Percentiles rank a stretch among this genome's conserved stretches.
These are phyloP conservation scores for Dendrolimus kikuchii DNA, from an alignment of 1,140 invertebrate species.

Conservation along the genomic window DNA sequence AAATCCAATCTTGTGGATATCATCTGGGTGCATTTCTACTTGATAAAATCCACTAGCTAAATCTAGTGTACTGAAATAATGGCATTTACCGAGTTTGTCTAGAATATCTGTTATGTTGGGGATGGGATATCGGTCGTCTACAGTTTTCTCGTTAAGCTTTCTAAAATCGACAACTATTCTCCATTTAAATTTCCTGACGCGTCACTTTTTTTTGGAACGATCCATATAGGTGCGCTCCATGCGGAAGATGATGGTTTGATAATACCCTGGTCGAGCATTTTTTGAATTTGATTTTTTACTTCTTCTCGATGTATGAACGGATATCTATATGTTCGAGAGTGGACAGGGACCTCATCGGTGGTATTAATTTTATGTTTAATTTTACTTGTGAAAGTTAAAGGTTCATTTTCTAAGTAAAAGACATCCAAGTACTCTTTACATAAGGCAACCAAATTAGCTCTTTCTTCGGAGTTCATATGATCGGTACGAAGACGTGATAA, in stretches of 20 bases:
- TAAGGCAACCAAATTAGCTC: slow-evolving; percentile 11
- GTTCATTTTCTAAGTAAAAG: slow-evolving; percentile 11
- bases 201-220: slow-evolving; percentile 19
- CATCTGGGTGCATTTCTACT: slow-evolving; percentile 7
- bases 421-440: slow-evolving; percentile 10
- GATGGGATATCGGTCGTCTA: slow-evolving; percentile 14
- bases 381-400: slow-evolving; percentile 14
- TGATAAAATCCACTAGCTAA: slow-evolving; percentile 14
- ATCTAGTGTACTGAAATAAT: slow-evolving; percentile 12
- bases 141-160: slow-evolving; percentile 23
- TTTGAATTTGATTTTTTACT: slow-evolving; percentile 15
- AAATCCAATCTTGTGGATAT: slow-evolving; percentile 12
- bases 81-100: slow-evolving; percentile 11
- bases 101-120: slow-evolving; percentile 10
- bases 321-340: slow-evolving; percentile 10
- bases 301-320: slow-evolving; percentile 9
- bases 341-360: slow-evolving; percentile 10
- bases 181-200: slow-evolving; percentile 17
- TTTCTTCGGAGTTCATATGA: slow-evolving; percentile 15
- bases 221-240: slow-evolving; percentile 16
- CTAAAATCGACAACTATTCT: slow-evolving; percentile 35
- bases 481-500: slow-evolving; percentile 8
- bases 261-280: slow-evolving; percentile 29
- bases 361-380: slow-evolving; percentile 27
- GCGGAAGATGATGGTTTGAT: slow-evolving; percentile 32